Conservation (phyloP, 2,797 vertebrate genomes). For the Eurystomus glaucurus region DNA sequence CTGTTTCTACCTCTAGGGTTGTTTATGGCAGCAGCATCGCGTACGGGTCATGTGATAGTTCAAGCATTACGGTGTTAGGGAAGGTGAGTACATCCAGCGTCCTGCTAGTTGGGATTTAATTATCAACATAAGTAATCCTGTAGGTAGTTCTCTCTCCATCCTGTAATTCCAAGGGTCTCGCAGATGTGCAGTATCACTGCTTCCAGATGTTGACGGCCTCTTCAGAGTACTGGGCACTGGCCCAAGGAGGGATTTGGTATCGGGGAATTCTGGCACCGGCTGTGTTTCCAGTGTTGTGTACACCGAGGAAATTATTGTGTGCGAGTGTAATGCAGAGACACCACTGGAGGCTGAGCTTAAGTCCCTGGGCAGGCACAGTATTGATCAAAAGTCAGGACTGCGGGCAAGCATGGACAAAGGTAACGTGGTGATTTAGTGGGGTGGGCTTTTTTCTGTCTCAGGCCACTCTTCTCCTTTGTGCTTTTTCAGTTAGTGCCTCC, state of each 20-base stretch:
- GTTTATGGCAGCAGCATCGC: rapidly evolving
- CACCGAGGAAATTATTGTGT: conserved; percentile 66
- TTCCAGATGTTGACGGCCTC: conserved; percentile 67
- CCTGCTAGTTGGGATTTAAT: conserved; percentile 43
- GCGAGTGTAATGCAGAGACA: conserved; percentile 29
- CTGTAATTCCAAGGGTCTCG: background rate
- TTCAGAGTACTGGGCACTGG: conserved; percentile 50
- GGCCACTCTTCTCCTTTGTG: background rate
- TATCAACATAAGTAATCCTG: conserved; percentile 16
- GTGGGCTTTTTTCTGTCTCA: background rate
- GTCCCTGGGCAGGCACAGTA: background rate
- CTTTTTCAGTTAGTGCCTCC: background rate
- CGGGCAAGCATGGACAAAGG: background rate
- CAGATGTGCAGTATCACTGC: conserved; percentile 64
- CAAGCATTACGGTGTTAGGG: background rate
- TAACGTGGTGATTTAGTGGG: rapidly evolving
- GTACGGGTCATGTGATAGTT: background rate
- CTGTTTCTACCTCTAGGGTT: background rate
- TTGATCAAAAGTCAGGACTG: conserved; percentile 15
- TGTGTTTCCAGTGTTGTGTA: conserved; percentile 11
- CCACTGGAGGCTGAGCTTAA: conserved; percentile 19
- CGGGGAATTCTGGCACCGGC: conserved; percentile 44
- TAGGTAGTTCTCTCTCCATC: conserved; percentile 7
- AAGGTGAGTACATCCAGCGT: background rate
- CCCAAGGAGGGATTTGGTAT: conserved; percentile 71